phyloP scores from a whole-genome alignment of 2,888 invertebrate genomes.

The Aelia acuminata region DNA sequence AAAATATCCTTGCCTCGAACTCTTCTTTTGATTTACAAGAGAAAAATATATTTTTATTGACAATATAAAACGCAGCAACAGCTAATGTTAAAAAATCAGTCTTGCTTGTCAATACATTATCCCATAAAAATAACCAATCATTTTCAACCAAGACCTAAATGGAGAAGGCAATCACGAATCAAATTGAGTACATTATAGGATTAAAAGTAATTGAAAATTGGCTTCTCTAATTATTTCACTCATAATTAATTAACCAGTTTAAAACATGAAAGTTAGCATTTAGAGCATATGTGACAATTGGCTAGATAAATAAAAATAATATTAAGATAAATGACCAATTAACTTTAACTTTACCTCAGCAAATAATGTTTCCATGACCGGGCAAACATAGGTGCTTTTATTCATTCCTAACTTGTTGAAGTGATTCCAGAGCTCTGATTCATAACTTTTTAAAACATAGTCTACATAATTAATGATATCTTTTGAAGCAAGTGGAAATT shows the following conservation, averaged over 20 bases:
- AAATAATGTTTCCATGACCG: slow-evolving; percentile 15
- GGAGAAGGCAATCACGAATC: background rate
- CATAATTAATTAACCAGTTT: background rate
- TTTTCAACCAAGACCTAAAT: slow-evolving; percentile 16
- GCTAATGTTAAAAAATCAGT: slow-evolving; percentile 18
- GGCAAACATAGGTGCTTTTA: background rate
- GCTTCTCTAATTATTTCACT: background rate
- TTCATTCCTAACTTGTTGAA: background rate
- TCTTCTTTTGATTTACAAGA: background rate
- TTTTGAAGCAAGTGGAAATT: slow-evolving; percentile 11
- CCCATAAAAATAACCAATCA: slow-evolving; percentile 21
- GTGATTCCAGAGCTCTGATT: slow-evolving; percentile 3
- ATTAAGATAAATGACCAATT: background rate
- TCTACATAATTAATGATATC: background rate
- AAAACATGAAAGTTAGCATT: too few relatives aligned
- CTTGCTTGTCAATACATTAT: slow-evolving; percentile 5
- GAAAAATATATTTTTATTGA: background rate
- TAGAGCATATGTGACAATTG: too few relatives aligned
- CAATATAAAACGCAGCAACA: background rate
- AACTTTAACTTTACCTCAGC: slow-evolving; percentile 6
- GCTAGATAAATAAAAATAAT: background rate
- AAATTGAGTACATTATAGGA: background rate
- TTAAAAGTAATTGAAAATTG: background rate
- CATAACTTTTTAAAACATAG: background rate
- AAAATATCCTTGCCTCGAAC: slow-evolving; percentile 2